A percentile compares a stretch with the other conserved stretches of the same genome.
phyloP scores from a whole-genome alignment of 2,113 vertebrate species.

The Dendrocopos noguchii region DNA sequence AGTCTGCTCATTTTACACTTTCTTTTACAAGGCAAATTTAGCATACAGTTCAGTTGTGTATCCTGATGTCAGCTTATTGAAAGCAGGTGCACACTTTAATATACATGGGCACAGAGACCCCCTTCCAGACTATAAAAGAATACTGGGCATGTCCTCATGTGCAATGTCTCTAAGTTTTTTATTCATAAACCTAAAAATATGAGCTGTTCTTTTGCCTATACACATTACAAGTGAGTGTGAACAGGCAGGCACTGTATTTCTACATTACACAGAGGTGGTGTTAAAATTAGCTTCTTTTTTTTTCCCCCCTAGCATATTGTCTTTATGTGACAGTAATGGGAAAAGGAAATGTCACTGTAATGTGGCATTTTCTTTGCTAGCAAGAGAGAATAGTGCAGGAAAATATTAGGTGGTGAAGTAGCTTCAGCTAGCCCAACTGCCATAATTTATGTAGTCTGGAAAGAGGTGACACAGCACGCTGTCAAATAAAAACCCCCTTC shows the following conservation, averaged over 20 bases:
- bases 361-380: slow-evolving; percentile 3
- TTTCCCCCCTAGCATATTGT: neutral
- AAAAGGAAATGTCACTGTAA: slow-evolving; percentile 20
- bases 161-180: slow-evolving; percentile 59
- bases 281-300: slow-evolving; percentile 31
- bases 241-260: slow-evolving; percentile 17
- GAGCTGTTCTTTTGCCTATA: slow-evolving; percentile 49
- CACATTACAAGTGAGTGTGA: slow-evolving; percentile 35
- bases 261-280: neutral
- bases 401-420: neutral
- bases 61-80: slow-evolving; percentile 73
- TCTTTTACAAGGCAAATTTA: slow-evolving; percentile 78
- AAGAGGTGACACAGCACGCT: neutral
- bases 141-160: slow-evolving; percentile 62
- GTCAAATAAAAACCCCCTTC: neutral
- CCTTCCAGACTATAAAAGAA: slow-evolving; percentile 76
- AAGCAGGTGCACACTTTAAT: slow-evolving; percentile 78
- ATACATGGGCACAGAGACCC: slow-evolving; percentile 72
- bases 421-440: neutral
- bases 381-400: neutral
- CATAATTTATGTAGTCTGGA: neutral
- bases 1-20: slow-evolving; percentile 67
- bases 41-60: slow-evolving; percentile 54
- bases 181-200: slow-evolving; percentile 63
- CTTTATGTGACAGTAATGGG: neutral